phyloP scores from a whole-genome alignment of 1,140 invertebrate genomes.

The Danaus plexippus region DNA sequence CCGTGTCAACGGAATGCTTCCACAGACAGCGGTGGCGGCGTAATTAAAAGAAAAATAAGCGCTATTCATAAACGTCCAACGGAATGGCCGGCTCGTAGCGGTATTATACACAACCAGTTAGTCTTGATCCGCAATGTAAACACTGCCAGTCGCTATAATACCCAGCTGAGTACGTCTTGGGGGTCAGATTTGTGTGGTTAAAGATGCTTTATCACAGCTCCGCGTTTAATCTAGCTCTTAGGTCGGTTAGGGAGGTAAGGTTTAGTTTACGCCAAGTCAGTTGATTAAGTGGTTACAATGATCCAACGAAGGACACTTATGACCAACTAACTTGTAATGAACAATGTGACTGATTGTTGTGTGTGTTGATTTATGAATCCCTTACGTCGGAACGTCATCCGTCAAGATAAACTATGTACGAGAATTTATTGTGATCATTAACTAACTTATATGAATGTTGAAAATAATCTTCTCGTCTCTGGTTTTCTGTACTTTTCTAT shows the following conservation, averaged over 20 bases:
- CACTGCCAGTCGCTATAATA: slow-evolving; percentile 10
- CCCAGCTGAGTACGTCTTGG: slow-evolving; percentile 7
- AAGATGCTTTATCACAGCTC: slow-evolving; percentile 52
- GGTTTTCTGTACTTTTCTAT: no score
- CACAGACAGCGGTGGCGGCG: slow-evolving; percentile 39
- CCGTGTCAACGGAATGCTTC: slow-evolving; percentile 34
- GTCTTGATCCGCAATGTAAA: slow-evolving; percentile 22
- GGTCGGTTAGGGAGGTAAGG: slow-evolving; percentile 43
- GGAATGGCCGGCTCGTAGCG: slow-evolving; percentile 51
- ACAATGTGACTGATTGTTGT: slow-evolving; percentile 45
- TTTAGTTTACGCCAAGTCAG: slow-evolving; percentile 53
- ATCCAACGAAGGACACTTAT: slow-evolving; percentile 59
- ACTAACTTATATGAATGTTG: no score
- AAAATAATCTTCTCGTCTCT: no score
- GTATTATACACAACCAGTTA: slow-evolving; percentile 49
- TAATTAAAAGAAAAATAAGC: slow-evolving; percentile 71
- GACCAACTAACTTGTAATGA: slow-evolving; percentile 43
- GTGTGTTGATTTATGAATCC: slow-evolving; percentile 30
- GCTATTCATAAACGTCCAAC: slow-evolving; percentile 66
- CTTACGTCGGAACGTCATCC: no score
- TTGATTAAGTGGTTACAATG: slow-evolving; percentile 62
- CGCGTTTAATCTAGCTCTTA: slow-evolving; percentile 67
- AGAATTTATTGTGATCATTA: no score
- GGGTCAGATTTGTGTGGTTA: slow-evolving; percentile 35
- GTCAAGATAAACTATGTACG: no score